phyloP scores from a whole-genome alignment of 2,888 invertebrate species.

The Dyspetes luteomarginatus region DNA sequence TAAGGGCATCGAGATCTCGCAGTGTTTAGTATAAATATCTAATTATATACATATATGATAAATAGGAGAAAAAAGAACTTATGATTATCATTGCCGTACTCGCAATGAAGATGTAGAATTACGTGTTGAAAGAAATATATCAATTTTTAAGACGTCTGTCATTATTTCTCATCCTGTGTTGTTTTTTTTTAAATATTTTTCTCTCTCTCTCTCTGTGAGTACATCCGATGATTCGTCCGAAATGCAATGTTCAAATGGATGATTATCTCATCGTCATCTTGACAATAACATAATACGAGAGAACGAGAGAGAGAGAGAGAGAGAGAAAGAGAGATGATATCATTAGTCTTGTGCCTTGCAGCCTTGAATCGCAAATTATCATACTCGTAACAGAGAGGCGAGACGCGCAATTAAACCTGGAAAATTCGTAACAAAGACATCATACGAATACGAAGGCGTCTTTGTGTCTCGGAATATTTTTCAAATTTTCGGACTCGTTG shows the following conservation, averaged over 20 bases:
- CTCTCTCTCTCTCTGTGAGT: not conserved
- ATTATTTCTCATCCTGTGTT: not conserved
- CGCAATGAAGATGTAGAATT: constrained; percentile 44
- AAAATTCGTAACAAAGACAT: constrained; percentile 26
- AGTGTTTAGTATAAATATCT: not conserved
- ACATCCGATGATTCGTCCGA: not conserved
- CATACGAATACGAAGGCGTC: not conserved
- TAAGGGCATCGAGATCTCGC: not conserved
- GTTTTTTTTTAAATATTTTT: constrained; percentile 8
- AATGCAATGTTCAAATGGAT: not conserved
- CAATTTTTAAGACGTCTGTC: constrained; percentile 8
- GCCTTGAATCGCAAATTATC: constrained; percentile 56
- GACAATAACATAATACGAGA: too few species aligned
- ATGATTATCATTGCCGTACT: constrained; percentile 33
- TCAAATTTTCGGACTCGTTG: not conserved
- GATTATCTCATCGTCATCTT: constrained; percentile 52
- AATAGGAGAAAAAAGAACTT: constrained; percentile 18
- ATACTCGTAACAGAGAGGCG: constrained; percentile 46
- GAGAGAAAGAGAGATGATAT: too few species aligned
- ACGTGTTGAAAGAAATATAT: constrained; percentile 42
- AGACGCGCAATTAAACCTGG: constrained; percentile 31
- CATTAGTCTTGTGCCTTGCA: constrained; percentile 39
- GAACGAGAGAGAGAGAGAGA: too few species aligned
- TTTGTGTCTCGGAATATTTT: not conserved
- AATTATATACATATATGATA: constrained; percentile 1